Evolutionary conservation across 2,113 vertebrate genomes (phyloP).

Genomic region (Caloenas nicobarica): DNA sequence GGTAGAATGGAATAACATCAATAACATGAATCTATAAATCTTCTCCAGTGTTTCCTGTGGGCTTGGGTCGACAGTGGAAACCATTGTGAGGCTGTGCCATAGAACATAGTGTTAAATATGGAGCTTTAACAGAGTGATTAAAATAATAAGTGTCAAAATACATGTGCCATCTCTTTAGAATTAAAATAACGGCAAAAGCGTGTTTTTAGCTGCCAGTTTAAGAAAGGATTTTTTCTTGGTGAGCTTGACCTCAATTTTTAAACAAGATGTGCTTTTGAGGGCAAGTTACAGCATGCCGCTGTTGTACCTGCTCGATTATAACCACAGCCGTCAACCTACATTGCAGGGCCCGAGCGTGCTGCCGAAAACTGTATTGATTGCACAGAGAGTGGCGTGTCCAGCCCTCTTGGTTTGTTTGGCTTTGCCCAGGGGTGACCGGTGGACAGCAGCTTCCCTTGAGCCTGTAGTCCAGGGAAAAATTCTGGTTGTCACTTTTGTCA

Average conservation of each 20-base stretch:
- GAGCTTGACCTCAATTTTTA: background rate
- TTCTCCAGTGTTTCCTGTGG: constrained; percentile 17
- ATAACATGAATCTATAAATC: constrained; percentile 5
- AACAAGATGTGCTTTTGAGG: background rate
- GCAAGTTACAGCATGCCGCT: background rate
- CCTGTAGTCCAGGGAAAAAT: background rate
- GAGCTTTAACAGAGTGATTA: background rate
- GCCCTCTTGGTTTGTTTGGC: background rate
- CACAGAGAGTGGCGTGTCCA: accelerated
- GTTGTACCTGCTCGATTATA: background rate
- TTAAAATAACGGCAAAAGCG: background rate
- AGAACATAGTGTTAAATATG: background rate
- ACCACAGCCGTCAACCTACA: background rate
- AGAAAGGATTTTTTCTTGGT: background rate
- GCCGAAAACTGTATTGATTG: background rate
- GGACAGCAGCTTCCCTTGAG: background rate
- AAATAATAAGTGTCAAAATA: background rate
- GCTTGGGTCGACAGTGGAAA: constrained; percentile 54
- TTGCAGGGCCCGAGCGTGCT: background rate
- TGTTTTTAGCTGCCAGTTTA: background rate
- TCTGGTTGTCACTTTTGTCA: background rate
- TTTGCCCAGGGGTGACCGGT: background rate
- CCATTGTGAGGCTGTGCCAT: background rate
- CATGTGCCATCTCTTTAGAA: background rate
- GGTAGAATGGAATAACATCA: background rate